phyloP scores from a whole-genome alignment of 2,113 vertebrate genomes.

The Rhinogobius similis region DNA sequence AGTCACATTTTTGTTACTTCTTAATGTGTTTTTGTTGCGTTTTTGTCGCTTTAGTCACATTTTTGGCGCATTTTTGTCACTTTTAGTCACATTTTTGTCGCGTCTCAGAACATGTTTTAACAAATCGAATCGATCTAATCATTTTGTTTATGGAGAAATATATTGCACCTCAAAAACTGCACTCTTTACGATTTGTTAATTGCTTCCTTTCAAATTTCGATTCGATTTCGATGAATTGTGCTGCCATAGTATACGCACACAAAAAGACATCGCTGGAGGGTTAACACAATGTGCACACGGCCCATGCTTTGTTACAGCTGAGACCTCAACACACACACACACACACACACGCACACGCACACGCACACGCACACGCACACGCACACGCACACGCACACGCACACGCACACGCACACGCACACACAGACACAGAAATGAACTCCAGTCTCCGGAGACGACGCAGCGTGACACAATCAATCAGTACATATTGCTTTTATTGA shows the following conservation, averaged over 20 bases:
- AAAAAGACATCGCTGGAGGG: constrained; percentile 62
- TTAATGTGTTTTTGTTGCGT: no score
- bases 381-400: constrained; percentile 13
- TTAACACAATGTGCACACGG: constrained; percentile 57
- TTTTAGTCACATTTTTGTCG: no score
- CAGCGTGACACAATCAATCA: constrained; percentile 77
- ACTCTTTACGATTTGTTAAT: no score
- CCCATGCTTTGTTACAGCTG: constrained; percentile 59
- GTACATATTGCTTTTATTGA: constrained; percentile 76
- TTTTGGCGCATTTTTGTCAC: no score
- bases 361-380: constrained; percentile 11
- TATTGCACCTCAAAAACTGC: no score
- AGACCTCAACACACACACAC: constrained; percentile 29
- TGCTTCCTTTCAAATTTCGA: no score
- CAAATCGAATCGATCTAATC: no score
- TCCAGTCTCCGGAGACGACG: constrained; percentile 54
- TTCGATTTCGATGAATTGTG: background rate
- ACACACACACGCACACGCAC: constrained; percentile 13
- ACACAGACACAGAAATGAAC: constrained; percentile 14
- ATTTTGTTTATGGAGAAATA: no score
- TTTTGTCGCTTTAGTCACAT: no score
- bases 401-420: constrained; percentile 13
- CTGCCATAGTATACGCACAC: constrained; percentile 52
- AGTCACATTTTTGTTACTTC: no score
- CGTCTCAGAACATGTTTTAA: no score